Conservation (phyloP, 2,113 vertebrate species). For the Sterna hirundo region DNA sequence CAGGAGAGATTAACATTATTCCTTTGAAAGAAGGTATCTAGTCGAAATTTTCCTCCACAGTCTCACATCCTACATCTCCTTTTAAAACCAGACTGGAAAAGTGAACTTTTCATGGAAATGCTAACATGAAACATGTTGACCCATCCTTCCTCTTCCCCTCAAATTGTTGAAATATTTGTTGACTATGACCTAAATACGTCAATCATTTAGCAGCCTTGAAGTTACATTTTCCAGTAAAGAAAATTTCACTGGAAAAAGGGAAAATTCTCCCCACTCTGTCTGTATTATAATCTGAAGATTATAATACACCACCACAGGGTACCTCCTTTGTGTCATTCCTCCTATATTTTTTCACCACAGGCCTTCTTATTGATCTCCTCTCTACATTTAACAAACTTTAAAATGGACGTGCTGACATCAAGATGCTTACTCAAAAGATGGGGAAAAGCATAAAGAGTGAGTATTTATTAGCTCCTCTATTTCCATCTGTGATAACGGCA, state of each 20-base stretch:
- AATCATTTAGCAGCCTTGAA: not conserved
- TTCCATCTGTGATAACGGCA: not conserved
- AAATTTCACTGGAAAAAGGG: not conserved
- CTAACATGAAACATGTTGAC: not conserved
- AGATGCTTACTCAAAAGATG: not conserved
- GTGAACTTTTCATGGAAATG: not conserved
- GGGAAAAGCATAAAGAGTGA: not conserved
- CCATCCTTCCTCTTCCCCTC: not conserved
- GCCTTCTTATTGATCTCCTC: not conserved
- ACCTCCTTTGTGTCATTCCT: not conserved
- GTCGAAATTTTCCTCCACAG: not conserved
- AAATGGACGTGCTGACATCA: not conserved
- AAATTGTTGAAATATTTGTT: conserved; percentile 33
- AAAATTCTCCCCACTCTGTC: not conserved
- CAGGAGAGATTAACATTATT: not conserved
- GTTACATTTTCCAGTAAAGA: not conserved
- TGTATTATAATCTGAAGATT: not conserved
- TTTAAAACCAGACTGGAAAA: not conserved
- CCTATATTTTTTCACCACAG: not conserved
- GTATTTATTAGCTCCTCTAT: not conserved
- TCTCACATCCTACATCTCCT: not conserved
- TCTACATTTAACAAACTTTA: not conserved
- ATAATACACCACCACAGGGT: not conserved
- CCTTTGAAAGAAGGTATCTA: not conserved
- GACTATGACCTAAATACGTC: not conserved